Evolutionary conservation across 2,797 vertebrate genomes (phyloP).

Genomic region (Melanogrammus aeglefinus): DNA sequence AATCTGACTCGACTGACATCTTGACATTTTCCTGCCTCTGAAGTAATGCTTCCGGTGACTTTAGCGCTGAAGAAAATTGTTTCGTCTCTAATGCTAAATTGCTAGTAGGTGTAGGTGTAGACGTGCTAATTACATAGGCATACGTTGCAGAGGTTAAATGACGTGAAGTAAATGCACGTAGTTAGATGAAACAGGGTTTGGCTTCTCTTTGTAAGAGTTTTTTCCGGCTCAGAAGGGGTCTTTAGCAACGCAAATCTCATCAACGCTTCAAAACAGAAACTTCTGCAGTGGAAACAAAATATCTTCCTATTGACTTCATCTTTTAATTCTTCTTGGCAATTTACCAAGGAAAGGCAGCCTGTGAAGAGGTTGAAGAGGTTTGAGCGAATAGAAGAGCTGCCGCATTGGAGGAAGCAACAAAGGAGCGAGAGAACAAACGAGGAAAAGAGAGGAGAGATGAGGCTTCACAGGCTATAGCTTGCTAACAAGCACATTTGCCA

Average conservation of each 20-base stretch:
- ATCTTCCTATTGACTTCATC: background rate
- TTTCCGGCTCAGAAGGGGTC: background rate
- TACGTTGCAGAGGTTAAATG: background rate
- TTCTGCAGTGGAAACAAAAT: background rate
- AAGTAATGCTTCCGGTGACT: background rate
- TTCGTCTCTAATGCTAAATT: background rate
- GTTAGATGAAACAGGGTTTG: background rate
- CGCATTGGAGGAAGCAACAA: background rate
- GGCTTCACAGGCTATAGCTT: background rate
- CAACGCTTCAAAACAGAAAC: background rate
- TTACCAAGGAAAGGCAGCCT: background rate
- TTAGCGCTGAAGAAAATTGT: background rate
- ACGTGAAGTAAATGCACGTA: background rate
- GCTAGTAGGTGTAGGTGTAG: too few relatives aligned
- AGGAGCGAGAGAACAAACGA: background rate
- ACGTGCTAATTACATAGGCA: background rate
- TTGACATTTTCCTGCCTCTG: background rate
- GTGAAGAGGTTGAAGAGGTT: background rate
- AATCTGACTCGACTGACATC: background rate
- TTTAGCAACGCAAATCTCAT: background rate
- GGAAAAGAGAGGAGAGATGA: background rate
- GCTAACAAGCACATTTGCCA: slow-evolving; percentile 2
- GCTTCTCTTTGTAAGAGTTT: background rate
- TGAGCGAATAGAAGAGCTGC: background rate
- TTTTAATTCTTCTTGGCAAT: slow-evolving; percentile 1